Evolutionary conservation across 2,113 vertebrate genomes (phyloP).

Genomic region (Brachyhypopomus gauderio): DNA sequence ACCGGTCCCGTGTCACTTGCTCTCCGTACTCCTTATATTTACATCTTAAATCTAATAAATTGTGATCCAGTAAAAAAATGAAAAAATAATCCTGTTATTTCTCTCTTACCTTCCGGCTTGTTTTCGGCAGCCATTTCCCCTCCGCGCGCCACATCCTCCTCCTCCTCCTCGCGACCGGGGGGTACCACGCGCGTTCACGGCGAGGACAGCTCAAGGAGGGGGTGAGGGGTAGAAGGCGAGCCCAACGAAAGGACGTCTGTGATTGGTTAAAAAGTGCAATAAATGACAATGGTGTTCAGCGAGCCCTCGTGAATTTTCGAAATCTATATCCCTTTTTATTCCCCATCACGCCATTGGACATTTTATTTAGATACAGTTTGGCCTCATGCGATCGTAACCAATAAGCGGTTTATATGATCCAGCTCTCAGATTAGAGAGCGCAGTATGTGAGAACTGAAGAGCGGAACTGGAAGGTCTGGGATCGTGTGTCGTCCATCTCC

Average conservation of each 20-base stretch:
- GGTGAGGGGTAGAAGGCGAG: slow-evolving; percentile 58
- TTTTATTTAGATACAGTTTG: slow-evolving; percentile 75
- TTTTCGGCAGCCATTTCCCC: slow-evolving; percentile 99
- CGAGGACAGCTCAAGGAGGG: slow-evolving; percentile 77
- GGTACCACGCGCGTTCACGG: slow-evolving; percentile 71
- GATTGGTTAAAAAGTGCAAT: slow-evolving; percentile 61
- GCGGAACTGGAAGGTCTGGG: background rate
- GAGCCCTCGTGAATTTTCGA: slow-evolving; percentile 62
- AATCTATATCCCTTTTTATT: slow-evolving; percentile 55
- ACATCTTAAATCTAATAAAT: slow-evolving; percentile 4
- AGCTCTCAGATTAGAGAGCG: background rate
- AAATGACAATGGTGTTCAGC: slow-evolving; percentile 67
- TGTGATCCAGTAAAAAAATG: slow-evolving; percentile 15
- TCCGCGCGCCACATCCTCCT: slow-evolving; percentile 97
- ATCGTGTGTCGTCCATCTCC: too few relatives aligned
- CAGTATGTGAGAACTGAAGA: background rate
- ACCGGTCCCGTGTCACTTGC: slow-evolving; percentile 34
- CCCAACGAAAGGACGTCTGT: slow-evolving; percentile 54
- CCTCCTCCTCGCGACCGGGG: slow-evolving; percentile 79
- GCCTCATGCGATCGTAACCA: slow-evolving; percentile 51
- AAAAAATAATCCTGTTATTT: slow-evolving; percentile 65
- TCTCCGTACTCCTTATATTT: slow-evolving; percentile 28
- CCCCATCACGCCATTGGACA: slow-evolving; percentile 66
- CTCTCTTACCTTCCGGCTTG: slow-evolving; percentile 95
- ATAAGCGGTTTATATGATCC: background rate